Conservation (phyloP, 2,797 vertebrate species). For the Loris lydekkerianus region DNA sequence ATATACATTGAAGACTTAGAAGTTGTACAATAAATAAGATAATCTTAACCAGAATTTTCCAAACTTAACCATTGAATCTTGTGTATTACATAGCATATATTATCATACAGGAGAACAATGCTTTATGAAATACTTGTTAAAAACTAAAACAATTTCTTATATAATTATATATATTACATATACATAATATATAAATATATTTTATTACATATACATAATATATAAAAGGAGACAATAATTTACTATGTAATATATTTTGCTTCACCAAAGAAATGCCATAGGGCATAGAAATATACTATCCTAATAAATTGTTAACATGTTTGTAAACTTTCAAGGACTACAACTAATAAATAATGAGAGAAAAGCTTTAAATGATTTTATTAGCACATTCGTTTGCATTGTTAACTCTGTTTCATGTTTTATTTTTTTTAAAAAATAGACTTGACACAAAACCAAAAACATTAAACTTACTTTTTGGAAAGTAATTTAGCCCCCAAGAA, state of each 20-base stretch:
- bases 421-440: neutral
- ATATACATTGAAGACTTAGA: neutral
- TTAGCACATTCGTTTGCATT: neutral
- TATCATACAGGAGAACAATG: neutral
- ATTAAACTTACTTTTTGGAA: constrained; percentile 91
- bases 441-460: constrained; percentile 49
- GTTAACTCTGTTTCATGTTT: constrained; percentile 22
- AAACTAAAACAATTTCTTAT: neutral
- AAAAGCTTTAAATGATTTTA: constrained; percentile 58
- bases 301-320: constrained; percentile 48
- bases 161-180: too few species aligned
- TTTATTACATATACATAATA: neutral
- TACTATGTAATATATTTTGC: constrained; percentile 47
- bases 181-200: neutral
- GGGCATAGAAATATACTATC: constrained; percentile 10
- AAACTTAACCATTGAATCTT: neutral
- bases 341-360: constrained; percentile 17
- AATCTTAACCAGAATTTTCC: constrained; percentile 62
- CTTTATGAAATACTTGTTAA: constrained; percentile 34
- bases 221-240: constrained; percentile 51
- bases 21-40: constrained; percentile 35
- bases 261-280: constrained; percentile 29
- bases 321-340: constrained; percentile 46
- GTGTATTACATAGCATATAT: neutral
- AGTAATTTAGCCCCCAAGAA: constrained; percentile 94